Percentiles rank a stretch among this genome's conserved stretches.
phyloP scores from a whole-genome alignment of 2,888 invertebrate genomes.

The Laspeyria flexula region DNA sequence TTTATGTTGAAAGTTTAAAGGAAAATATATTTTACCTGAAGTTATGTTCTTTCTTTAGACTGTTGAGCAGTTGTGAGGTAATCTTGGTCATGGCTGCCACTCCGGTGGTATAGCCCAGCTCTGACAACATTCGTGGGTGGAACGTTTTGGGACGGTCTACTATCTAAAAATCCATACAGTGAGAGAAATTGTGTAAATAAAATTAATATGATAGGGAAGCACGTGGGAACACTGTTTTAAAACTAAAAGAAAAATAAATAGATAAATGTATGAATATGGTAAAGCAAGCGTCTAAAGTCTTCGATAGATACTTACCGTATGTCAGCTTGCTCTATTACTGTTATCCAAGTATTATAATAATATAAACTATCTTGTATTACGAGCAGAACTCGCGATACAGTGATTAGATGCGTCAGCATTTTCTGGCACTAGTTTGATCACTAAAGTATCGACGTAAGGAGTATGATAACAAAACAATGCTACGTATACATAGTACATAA shows the following conservation, averaged over 20 bases:
- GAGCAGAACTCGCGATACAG: not conserved
- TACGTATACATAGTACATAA: too few species aligned
- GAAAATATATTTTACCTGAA: slow-evolving; percentile 58
- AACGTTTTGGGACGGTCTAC: slow-evolving; percentile 59
- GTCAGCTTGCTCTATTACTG: too few species aligned
- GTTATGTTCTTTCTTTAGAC: slow-evolving; percentile 67
- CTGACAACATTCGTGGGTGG: slow-evolving; percentile 59
- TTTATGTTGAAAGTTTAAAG: too few species aligned
- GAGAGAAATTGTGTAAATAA: too few species aligned
- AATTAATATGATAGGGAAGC: too few species aligned
- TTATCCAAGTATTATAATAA: too few species aligned
- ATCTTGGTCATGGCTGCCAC: slow-evolving; percentile 75
- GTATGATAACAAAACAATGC: not conserved
- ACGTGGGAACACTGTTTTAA: too few species aligned
- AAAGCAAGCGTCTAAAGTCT: too few species aligned
- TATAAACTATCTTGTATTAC: too few species aligned
- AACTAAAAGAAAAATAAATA: too few species aligned
- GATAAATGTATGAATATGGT: too few species aligned
- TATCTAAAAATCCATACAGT: slow-evolving; percentile 47
- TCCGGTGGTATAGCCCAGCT: slow-evolving; percentile 60
- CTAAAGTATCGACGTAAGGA: not conserved
- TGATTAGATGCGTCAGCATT: not conserved
- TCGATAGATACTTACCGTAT: too few species aligned
- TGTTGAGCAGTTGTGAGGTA: slow-evolving; percentile 60
- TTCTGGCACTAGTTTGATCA: not conserved